A percentile compares a stretch with the other conserved stretches of the same genome.
Evolutionary conservation across 2,113 vertebrate species (phyloP).

Genomic region (Phrynosoma platyrhinos): DNA sequence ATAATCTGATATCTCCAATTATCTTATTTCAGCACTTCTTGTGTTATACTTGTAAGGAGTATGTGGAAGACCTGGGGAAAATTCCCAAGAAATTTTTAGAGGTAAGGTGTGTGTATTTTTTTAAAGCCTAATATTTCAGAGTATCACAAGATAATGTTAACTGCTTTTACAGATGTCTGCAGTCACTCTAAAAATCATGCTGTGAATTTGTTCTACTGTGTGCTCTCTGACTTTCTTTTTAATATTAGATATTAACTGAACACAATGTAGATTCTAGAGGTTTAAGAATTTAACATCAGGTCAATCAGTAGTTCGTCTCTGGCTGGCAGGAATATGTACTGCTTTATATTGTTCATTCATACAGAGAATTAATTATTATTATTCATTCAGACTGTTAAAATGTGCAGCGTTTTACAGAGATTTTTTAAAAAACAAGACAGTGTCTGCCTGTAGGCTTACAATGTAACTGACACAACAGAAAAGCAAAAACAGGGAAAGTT

Average conservation of each 20-base stretch:
- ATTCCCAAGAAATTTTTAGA: constrained; percentile 81
- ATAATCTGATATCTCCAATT: constrained; percentile 36
- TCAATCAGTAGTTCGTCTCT: not conserved
- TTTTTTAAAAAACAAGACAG: not conserved
- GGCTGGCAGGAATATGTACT: not conserved
- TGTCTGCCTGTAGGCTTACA: not conserved
- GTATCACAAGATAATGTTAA: constrained; percentile 8
- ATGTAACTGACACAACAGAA: no score
- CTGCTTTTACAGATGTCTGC: not conserved
- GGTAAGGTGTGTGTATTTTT: constrained; percentile 74
- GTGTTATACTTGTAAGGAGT: constrained; percentile 93
- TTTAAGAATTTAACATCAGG: not conserved
- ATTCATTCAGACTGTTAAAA: not conserved
- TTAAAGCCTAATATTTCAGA: not conserved
- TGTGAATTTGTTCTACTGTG: not conserved
- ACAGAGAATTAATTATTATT: not conserved
- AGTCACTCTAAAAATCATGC: not conserved
- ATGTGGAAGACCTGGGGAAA: constrained; percentile 93
- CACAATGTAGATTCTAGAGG: not conserved
- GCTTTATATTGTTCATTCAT: not conserved
- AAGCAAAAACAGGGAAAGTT: no score
- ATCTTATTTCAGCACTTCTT: constrained; percentile 87
- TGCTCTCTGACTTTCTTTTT: not conserved
- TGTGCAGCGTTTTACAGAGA: not conserved
- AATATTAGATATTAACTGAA: not conserved